Conservation (phyloP, 2,888 invertebrate genomes). For the Epiperipatus broadwayi region DNA sequence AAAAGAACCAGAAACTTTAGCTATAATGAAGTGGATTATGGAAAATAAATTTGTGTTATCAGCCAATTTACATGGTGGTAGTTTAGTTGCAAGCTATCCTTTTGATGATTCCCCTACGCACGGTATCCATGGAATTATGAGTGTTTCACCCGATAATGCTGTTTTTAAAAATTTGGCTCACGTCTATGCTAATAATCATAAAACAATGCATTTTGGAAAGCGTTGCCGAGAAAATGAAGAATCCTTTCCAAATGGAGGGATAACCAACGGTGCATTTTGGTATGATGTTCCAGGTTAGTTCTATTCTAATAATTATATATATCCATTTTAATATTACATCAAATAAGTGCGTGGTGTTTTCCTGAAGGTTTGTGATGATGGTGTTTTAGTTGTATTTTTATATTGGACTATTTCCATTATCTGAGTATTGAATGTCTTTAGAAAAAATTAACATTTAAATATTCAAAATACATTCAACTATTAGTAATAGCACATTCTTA, state of each 20-base stretch:
- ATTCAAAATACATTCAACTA: too few relatives aligned
- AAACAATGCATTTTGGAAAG: slow-evolving; percentile 48
- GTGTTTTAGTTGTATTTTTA: too few relatives aligned
- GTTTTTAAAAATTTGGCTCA: slow-evolving; percentile 58
- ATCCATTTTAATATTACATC: too few relatives aligned
- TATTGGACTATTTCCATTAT: too few relatives aligned
- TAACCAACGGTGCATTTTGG: slow-evolving; percentile 84
- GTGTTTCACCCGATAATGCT: slow-evolving; percentile 55
- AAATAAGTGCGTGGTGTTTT: too few relatives aligned
- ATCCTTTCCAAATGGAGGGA: slow-evolving; percentile 45
- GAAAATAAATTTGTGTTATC: slow-evolving; percentile 82
- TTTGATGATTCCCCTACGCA: too few relatives aligned
- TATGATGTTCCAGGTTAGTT: slow-evolving; percentile 46
- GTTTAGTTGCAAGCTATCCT: slow-evolving; percentile 92
- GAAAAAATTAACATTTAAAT: too few relatives aligned
- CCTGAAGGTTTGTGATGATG: too few relatives aligned
- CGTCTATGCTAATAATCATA: slow-evolving; percentile 52
- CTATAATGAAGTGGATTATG: slow-evolving; percentile 30
- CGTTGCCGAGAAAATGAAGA: slow-evolving; percentile 48
- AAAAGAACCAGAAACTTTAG: slow-evolving; percentile 26
- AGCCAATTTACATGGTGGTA: slow-evolving; percentile 84
- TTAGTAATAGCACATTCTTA: too few relatives aligned
- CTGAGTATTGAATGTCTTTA: too few relatives aligned
- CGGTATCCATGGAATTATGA: too few relatives aligned
- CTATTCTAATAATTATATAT: too few relatives aligned